Conservation (phyloP, 2,888 invertebrate species). For the Parelbella ahira region DNA sequence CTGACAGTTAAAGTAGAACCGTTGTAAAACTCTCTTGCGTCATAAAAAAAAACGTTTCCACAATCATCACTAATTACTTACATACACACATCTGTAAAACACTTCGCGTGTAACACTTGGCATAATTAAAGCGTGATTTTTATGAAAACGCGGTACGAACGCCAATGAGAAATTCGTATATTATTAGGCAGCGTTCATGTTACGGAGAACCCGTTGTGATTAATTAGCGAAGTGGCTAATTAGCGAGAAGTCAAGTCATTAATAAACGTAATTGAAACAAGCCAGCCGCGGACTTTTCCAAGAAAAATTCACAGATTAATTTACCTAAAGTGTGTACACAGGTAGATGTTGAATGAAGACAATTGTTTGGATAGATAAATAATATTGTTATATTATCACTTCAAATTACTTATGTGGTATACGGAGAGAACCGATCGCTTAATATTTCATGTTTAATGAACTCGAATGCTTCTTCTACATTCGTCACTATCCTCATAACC, state of each 20-base stretch:
- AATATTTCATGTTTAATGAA: too few relatives aligned
- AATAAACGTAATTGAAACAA: conserved; percentile 71
- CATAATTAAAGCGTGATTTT: conserved; percentile 28
- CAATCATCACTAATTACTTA: conserved; percentile 17
- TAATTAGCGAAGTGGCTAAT: conserved; percentile 75
- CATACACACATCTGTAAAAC: conserved; percentile 20
- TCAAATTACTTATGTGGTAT: too few relatives aligned
- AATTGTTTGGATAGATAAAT: too few relatives aligned
- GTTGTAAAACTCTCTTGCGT: conserved; percentile 2
- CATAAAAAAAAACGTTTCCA: conserved; percentile 16
- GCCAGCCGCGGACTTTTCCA: conserved; percentile 58
- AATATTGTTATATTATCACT: too few relatives aligned
- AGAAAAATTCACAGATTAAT: conserved; percentile 57
- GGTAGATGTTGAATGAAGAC: conserved; percentile 4
- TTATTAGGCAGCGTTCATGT: conserved; percentile 47
- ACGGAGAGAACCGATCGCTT: too few relatives aligned
- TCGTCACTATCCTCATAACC: too few relatives aligned
- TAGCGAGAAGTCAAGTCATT: conserved; percentile 73
- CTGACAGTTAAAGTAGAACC: too few relatives aligned
- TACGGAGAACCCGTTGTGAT: conserved; percentile 54
- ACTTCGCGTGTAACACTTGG: conserved; percentile 13
- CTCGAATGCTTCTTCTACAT: too few relatives aligned
- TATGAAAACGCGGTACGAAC: conserved; percentile 33
- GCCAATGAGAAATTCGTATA: conserved; percentile 54
- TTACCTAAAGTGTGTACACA: conserved; percentile 33